Percentiles rank a stretch among this genome's conserved stretches.
Conservation (phyloP, 2,797 vertebrate species). For the Gymnothorax javanicus region DNA sequence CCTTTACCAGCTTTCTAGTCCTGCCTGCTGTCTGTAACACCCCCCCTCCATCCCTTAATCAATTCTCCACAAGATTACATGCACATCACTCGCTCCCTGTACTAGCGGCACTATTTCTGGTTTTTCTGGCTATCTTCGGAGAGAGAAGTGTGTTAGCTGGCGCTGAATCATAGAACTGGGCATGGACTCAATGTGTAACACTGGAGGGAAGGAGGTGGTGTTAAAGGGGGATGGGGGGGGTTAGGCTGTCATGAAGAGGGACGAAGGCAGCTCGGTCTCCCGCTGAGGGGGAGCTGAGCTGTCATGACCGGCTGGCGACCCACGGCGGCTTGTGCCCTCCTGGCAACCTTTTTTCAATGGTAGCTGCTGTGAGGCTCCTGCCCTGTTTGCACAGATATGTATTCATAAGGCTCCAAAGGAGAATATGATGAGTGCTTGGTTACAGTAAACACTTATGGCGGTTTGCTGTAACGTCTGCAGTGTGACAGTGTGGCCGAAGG, state of each 20-base stretch:
- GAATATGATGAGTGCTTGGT: neutral
- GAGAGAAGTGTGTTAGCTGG: neutral
- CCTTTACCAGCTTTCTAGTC: neutral
- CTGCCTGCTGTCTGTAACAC: neutral
- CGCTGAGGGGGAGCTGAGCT: constrained; percentile 4
- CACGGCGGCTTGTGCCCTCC: constrained; percentile 23
- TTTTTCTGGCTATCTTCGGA: neutral
- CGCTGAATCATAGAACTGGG: neutral
- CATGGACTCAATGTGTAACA: neutral
- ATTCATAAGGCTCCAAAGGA: neutral
- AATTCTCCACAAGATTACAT: neutral
- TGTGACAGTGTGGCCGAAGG: neutral
- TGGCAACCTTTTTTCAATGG: constrained; percentile 22
- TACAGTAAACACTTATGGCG: constrained; percentile 1
- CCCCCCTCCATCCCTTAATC: neutral
- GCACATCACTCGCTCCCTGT: neutral
- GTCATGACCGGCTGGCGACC: constrained; percentile 40
- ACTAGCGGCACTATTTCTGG: neutral
- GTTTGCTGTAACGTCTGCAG: neutral
- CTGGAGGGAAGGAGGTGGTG: neutral
- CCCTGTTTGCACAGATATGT: constrained; percentile 13
- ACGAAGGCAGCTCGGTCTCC: neutral
- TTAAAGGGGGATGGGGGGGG: constrained; percentile 13
- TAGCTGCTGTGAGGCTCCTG: constrained; percentile 11
- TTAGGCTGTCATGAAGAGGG: constrained; percentile 16